Evolutionary conservation across 2,113 vertebrate genomes (phyloP).

Genomic region (Motacilla tschutschensis): DNA sequence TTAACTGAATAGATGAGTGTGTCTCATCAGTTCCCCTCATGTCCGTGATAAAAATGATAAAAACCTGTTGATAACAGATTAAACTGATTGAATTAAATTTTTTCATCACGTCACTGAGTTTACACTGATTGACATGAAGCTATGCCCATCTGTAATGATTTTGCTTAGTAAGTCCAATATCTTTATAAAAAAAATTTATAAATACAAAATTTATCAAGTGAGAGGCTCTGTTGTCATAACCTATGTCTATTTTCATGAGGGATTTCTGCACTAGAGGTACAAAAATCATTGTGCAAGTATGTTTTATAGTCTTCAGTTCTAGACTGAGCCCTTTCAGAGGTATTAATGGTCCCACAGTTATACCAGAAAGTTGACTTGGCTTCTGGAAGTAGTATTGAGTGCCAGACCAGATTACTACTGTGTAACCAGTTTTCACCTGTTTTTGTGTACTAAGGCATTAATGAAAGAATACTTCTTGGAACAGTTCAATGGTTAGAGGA

Average conservation of each 20-base stretch:
- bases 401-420: constrained; percentile 26
- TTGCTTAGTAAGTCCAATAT: neutral
- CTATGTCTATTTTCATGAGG: neutral
- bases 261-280: neutral
- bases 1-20: neutral
- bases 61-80: neutral
- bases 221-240: neutral
- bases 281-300: neutral
- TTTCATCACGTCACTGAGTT: neutral
- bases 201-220: neutral
- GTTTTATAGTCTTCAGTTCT: neutral
- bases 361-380: constrained; percentile 15
- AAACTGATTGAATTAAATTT: neutral
- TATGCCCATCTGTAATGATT: neutral
- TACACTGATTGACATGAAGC: neutral
- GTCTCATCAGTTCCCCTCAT: neutral
- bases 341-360: neutral
- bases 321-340: constrained; percentile 1
- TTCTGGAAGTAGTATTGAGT: neutral
- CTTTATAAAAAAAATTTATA: neutral
- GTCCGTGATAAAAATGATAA: neutral
- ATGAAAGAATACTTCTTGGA: constrained; percentile 24
- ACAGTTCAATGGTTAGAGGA: constrained; percentile 1
- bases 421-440: constrained; percentile 32
- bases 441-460: neutral